Evolutionary conservation across 2,113 vertebrate genomes (phyloP).

Genomic region (Sturnira hondurensis): DNA sequence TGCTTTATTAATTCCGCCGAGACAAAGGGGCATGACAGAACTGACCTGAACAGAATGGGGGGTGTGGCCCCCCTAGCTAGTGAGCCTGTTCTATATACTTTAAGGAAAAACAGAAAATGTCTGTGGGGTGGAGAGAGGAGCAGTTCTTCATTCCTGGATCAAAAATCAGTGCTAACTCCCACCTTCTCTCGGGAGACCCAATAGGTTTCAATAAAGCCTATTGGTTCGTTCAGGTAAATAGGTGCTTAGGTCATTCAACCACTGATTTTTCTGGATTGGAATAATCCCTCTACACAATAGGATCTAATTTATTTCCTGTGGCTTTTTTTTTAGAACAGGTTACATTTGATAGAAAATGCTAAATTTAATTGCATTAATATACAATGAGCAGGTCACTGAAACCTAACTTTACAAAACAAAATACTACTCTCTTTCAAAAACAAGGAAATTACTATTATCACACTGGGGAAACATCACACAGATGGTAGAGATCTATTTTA

Average conservation of each 20-base stretch:
- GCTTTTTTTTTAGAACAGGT: neutral
- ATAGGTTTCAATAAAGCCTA: neutral
- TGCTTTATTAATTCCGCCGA: neutral
- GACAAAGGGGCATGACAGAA: neutral
- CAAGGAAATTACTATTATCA: neutral
- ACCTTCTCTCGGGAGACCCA: neutral
- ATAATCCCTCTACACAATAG: neutral
- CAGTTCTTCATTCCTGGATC: neutral
- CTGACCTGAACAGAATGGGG: neutral
- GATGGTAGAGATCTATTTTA: neutral
- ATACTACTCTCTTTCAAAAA: neutral
- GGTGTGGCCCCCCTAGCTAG: neutral
- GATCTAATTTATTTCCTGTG: neutral
- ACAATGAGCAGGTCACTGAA: neutral
- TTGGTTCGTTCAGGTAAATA: neutral
- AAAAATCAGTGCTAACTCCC: neutral
- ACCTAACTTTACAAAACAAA: neutral
- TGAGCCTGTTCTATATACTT: neutral
- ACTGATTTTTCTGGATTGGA: neutral
- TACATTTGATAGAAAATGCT: neutral
- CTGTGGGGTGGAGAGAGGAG: neutral
- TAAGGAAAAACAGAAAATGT: neutral
- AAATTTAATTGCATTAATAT: neutral
- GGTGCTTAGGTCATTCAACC: neutral
- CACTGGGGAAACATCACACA: neutral